Conservation (phyloP, 2,888 invertebrate genomes). For the Meloe dianella region DNA sequence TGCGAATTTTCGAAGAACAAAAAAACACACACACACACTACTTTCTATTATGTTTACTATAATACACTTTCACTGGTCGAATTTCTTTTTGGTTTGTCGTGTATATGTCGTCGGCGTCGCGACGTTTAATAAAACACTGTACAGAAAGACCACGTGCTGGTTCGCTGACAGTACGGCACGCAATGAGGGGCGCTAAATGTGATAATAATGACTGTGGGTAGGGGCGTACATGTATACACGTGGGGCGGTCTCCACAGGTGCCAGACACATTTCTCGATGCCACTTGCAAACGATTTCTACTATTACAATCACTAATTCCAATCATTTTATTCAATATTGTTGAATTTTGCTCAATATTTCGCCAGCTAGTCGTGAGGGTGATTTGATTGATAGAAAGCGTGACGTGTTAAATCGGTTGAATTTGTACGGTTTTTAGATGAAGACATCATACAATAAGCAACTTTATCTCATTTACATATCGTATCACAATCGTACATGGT, state of each 20-base stretch:
- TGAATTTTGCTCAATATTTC: too few species aligned
- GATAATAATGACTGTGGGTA: conserved; percentile 56
- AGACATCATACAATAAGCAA: conserved; percentile 25
- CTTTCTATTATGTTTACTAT: not conserved
- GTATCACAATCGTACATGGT: conserved; percentile 19
- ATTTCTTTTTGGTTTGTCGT: not conserved
- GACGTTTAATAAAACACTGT: conserved; percentile 37
- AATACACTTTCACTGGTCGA: not conserved
- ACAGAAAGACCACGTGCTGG: conserved; percentile 52
- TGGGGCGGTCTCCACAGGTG: conserved; percentile 55
- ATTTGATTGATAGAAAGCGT: not conserved
- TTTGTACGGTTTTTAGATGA: conserved; percentile 20
- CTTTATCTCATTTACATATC: conserved; percentile 30
- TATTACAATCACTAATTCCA: not conserved
- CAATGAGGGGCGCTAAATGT: conserved; percentile 57
- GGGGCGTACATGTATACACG: conserved; percentile 42
- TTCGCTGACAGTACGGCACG: conserved; percentile 53
- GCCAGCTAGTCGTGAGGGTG: not conserved
- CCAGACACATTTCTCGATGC: conserved; percentile 37
- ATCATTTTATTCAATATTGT: not conserved
- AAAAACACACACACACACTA: too few species aligned
- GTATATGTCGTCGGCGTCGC: conserved; percentile 33
- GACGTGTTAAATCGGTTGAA: conserved; percentile 7
- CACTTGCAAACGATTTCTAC: conserved; percentile 5
- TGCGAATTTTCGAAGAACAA: too few species aligned